Evolutionary conservation across 2,797 vertebrate species (phyloP), one percentile per base, ranked within the genome.

Genomic region (Sardinella longiceps): DNA sequence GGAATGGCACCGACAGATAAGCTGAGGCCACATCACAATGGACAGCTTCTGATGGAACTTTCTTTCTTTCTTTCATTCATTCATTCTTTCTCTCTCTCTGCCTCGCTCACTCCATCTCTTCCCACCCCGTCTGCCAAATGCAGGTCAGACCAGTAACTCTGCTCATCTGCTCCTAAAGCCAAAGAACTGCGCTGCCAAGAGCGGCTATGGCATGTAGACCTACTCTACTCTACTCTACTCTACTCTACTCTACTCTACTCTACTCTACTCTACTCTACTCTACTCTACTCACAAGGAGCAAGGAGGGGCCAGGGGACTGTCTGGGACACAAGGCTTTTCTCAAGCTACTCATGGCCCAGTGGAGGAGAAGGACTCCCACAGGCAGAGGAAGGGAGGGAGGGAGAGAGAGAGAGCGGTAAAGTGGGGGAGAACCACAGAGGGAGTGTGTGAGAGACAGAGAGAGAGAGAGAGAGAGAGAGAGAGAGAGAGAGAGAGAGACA

Each of bases 401-500:
- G 12, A 48, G 7, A 60, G 56, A 63, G 58, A 12, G 1, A 63
- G 58, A 63, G 3, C 1, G 56, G n/a, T n/a, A n/a, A 1, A 51
- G 48, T 53, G 51, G 53, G 23, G 23, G 1, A n/a, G 23, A 58
- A 7, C 82, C 85, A 89, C 50, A 28, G 56, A 83, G 89, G 89
- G 90, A 91, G 84, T 81, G 88, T 90, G 92, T 89, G 88, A 92
- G 89, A 90, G 50, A 15, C n/a, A 66, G 60, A 30, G 2, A 23
- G 60, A 66, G 1, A 30, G 28, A 2, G 2, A 30, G 10, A n/a
- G 23, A n/a, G 53, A 23, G 23, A 58, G 20, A n/a, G 53, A n/a
- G 53, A 84, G 86, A 89, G 56, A 28, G 56, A 83, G 90, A 89
- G 90, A 91, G 84, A 82, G 88, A 90, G 92, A 90, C 88, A 92